Base-by-base conservation (phyloP, 2,113 vertebrate species). In the Lanius collurio region DNA sequence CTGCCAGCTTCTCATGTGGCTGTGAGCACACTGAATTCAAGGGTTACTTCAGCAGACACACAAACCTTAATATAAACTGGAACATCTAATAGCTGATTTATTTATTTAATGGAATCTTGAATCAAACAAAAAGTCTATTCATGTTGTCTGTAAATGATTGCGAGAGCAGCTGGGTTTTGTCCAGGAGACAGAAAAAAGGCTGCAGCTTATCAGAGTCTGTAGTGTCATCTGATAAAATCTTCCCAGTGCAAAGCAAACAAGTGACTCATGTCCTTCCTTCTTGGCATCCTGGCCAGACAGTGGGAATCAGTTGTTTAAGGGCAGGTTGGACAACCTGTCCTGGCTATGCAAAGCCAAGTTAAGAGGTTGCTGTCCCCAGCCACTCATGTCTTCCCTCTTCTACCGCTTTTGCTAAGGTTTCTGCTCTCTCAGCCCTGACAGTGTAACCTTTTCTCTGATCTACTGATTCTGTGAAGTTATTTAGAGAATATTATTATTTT, bases 211-310 rank as follows among this genome's bases (percentile, higher is more conserved):
- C 96, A 64, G 93, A 90, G 93, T 90, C 90, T 94, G 60, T 92
- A 90, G 94, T 96, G 96, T 96, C 95, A 93, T 95, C 96, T 93
- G 95, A 97, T 97, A 97, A 96, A 95, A 94, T 94, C 90, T 92
- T 89, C 57, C 39, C 80, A 95, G 83, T 82, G 88, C 83, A 96
- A 82, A 75, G 92, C 92, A 95, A 95, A 94, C 69, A 90, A 90
- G 79, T 96, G 93, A 97, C 90, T 97, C 95, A 95, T 35, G 90
- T 95, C 86, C 94, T 97, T 97, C 93, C 92, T 88, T 87, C 90
- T 93, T 92, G 88, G 68, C 6, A 2, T 84, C 65, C 69, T 86
- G 79, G 80, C 68, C 79, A 82, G 73, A 77, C 83, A 92, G 79
- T 80, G 56, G 79, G 87, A 93, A 93, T 95, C 68, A 50, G 94